Evolutionary conservation across 2,797 vertebrate genomes (phyloP), one percentile per base, ranked within the genome.

Genomic region (Cheirogaleus major): DNA sequence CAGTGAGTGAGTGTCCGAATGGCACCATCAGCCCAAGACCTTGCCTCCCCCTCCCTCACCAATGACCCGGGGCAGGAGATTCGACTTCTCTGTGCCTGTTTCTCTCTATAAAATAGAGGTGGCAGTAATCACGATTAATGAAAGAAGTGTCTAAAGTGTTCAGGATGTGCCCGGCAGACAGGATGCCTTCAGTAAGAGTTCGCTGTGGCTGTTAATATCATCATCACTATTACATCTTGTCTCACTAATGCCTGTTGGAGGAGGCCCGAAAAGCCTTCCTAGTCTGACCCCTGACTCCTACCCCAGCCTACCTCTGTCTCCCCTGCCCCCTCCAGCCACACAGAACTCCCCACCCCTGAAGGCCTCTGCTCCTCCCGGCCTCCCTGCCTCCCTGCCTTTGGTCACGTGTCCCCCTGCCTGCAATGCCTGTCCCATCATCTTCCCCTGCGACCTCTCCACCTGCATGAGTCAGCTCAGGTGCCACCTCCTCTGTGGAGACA

Each of bases 271-370:
- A 52, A 63, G 3, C 23, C 57, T 48, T 52, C 30, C 27, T 20
- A 11, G 50, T 32, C 17, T 78, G 67, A 80, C 15, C 45, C 52
- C 75, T 32, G 27, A n/a, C 32, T 20, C 50, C 25, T 10, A 20
- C 55, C 63, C 52, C 38, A 48, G 13, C 41, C 76, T 10, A 27
- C 48, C 5, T 52, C 50, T 57, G 27, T 10, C 0, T 32, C 2
- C 6, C 10, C 20, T 2, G 25, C 1, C 7, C 9, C 18, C 22
- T 41, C 27, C 50, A 17, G 0, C 48, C 10, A 10, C 50, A 23
- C 12, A 57, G 25, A 32, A 13, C 17, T 15, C 38, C 41, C 30
- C 15, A 30, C 14, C 43, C 55, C 35, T 27, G 88, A 25, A 80
- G 30, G 20, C 35, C 65, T 41, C 70, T 2, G 2, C 27, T 52